Base-by-base conservation (phyloP, 2,888 invertebrate genomes). In the Prosapia bicincta region DNA sequence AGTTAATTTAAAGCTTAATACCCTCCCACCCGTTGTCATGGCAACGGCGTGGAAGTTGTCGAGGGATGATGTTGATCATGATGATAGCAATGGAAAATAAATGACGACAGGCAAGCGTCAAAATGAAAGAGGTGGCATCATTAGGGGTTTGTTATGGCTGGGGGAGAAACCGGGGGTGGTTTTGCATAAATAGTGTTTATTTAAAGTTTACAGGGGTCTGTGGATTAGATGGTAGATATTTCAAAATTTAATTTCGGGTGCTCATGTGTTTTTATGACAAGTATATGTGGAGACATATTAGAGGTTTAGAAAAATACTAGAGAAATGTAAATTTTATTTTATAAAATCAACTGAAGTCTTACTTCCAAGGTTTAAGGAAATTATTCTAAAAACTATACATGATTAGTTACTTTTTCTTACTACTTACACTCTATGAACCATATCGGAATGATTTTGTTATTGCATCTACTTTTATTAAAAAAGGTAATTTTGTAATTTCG, bases 91-190 rank as follows among this genome's bases (percentile, higher is more conserved):
- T 54, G 54, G 54, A 54, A 54, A 54, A 54, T 54, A 54, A 54
- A 54, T 54, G 54, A 54, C 54, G 54, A 54, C 54, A 54, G 54
- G 20, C n/a, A 54, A 54, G 54, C 54, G 54, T 54, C 54, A 54
- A 54, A 54, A 54, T 54, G 54, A 54, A 54, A 54, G 54, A 54
- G 54, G 54, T 54, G 54, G 54, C 54, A 54, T 54, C 54, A 54
- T 54, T 54, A 54, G 54, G 54, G 54, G 54, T 54, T 15, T 20
- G 5, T 30, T 30, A 30, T 30, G 30, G 30, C 30, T 6, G 30
- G 54, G 5, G 5, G 7, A 20, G 54, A 13, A 10, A 54, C 20
- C 10, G 38, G 38, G 54, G 54, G 54, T 54, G n/a, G 54, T 1
- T 54, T 20, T 54, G 54, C 54, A 54, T 54, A 54, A 54, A 54